Conservation (phyloP, 35 echinoderm and acorn worm species). For the Apostichopus japonicus region DNA sequence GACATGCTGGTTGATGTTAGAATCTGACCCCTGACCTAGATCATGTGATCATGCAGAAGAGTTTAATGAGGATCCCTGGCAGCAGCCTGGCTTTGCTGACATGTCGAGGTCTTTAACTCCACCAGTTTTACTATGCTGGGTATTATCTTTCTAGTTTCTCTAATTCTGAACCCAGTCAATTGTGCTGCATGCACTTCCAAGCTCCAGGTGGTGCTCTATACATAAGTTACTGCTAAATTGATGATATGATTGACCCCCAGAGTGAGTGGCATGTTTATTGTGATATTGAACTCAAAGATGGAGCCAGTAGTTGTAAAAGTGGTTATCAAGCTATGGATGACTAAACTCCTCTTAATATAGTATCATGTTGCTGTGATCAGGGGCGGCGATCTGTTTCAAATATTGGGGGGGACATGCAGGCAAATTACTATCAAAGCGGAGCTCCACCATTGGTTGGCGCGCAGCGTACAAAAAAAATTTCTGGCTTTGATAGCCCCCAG, state of each 20-base stretch:
- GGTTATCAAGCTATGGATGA: too few species aligned
- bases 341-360: too few species aligned
- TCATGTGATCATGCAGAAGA: too few species aligned
- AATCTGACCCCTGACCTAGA: too few species aligned
- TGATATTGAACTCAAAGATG: not conserved
- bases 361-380: too few species aligned
- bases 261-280: slow-evolving; percentile 16
- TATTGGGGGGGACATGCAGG: too few species aligned
- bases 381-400: too few species aligned
- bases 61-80: not conserved
- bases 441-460: too few species aligned
- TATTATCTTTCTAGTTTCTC: not conserved
- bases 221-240: slow-evolving; percentile 5
- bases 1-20: too few species aligned
- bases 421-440: too few species aligned
- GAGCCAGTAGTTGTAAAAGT: not conserved
- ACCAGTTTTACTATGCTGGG: not conserved
- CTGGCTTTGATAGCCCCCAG: too few species aligned
- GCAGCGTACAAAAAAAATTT: too few species aligned
- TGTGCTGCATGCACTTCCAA: not conserved
- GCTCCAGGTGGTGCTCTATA: not conserved
- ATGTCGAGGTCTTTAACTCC: not conserved
- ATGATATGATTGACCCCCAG: slow-evolving; percentile 29
- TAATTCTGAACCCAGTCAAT: not conserved
- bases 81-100: not conserved